Conservation (phyloP, 2,888 invertebrate species). For the Ormyrus nitidulus region DNA sequence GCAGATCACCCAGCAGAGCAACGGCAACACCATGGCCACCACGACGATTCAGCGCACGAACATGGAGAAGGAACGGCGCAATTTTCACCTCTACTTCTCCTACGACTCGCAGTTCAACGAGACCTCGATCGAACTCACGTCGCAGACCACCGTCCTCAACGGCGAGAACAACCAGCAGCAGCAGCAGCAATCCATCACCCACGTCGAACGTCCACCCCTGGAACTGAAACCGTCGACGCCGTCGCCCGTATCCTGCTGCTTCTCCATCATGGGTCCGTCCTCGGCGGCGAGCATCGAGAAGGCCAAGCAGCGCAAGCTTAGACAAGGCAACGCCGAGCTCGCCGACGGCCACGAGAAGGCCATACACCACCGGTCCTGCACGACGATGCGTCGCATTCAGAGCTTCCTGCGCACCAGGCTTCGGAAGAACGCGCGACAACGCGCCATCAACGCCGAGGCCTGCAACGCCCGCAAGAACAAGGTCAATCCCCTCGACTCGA, state of each 20-base stretch:
- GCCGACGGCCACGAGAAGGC: slow-evolving; percentile 39
- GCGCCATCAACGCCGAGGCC: slow-evolving; percentile 61
- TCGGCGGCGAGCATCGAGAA: slow-evolving; percentile 54
- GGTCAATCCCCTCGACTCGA: slow-evolving; percentile 60
- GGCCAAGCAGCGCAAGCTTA: slow-evolving; percentile 43
- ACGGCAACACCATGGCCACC: slow-evolving; percentile 34
- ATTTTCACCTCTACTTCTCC: slow-evolving; percentile 71
- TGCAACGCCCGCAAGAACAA: slow-evolving; percentile 63
- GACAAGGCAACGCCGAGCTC: slow-evolving; percentile 33
- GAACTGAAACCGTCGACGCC: slow-evolving; percentile 70
- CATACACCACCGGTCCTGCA: slow-evolving; percentile 58
- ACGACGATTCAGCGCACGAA: slow-evolving; percentile 31
- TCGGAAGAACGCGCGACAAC: slow-evolving; percentile 64
- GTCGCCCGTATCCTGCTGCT: slow-evolving; percentile 73
- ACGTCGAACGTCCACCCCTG: slow-evolving; percentile 52
- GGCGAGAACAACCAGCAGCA: slow-evolving; percentile 24
- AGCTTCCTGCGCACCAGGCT: slow-evolving; percentile 68
- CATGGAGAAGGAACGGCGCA: slow-evolving; percentile 60
- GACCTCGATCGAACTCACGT: slow-evolving; percentile 69
- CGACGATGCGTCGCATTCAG: slow-evolving; percentile 69
- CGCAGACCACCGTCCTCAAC: slow-evolving; percentile 59
- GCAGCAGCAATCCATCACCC: slow-evolving; percentile 11
- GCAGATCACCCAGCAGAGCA: slow-evolving; percentile 43
- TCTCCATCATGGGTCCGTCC: slow-evolving; percentile 66
- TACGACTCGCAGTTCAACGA: slow-evolving; percentile 68